A percentile compares a stretch with the other conserved stretches of the same genome.
Conservation (phyloP, 2,797 vertebrate genomes). For the Acridotheres tristis region DNA sequence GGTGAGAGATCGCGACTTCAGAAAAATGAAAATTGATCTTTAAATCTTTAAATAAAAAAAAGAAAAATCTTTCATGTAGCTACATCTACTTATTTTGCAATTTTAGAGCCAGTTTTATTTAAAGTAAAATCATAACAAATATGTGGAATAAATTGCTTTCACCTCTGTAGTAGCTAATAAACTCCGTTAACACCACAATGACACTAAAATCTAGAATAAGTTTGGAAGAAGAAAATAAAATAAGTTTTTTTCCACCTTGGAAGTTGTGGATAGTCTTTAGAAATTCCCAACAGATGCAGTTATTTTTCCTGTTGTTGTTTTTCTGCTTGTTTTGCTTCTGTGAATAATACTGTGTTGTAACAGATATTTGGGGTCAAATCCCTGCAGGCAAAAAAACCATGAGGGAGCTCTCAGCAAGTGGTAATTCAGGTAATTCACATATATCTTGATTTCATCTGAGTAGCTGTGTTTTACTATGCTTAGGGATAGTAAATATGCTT, state of each 20-base stretch:
- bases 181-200: background rate
- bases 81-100: background rate
- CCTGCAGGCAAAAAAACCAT: background rate
- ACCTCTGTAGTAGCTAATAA: background rate
- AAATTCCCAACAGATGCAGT: background rate
- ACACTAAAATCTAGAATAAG: background rate
- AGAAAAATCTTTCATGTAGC: background rate
- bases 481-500: background rate
- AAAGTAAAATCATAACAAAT: background rate
- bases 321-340: background rate
- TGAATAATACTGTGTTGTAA: background rate
- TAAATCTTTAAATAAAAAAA: background rate
- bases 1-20: background rate
- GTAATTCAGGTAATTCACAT: background rate
- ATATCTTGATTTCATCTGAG: background rate
- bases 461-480: background rate
- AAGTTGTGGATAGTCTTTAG: background rate
- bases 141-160: constrained; percentile 28
- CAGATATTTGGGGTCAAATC: background rate
- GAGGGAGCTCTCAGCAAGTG: background rate
- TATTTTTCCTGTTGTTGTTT: background rate
- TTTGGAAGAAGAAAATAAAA: constrained; percentile 18
- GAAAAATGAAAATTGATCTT: background rate
- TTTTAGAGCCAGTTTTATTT: constrained; percentile 8
- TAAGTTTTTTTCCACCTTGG: background rate